Evolutionary conservation across 2,113 vertebrate genomes (phyloP).

Genomic region (Rhinopomastus cyanomelas): DNA sequence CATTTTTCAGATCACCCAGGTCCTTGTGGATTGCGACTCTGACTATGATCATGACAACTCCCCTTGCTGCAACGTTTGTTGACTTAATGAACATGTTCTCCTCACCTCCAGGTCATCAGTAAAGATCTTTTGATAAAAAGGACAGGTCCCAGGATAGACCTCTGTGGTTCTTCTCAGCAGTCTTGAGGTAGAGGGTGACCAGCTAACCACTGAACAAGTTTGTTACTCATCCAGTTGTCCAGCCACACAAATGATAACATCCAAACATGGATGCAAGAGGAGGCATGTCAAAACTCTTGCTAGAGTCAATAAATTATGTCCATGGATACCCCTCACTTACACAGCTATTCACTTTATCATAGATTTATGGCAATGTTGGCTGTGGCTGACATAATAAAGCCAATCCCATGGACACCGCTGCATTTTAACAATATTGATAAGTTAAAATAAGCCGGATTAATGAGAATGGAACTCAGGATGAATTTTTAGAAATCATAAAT

Average conservation of each 20-base stretch:
- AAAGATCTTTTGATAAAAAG: neutral
- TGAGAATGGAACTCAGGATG: neutral
- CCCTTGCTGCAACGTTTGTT: neutral
- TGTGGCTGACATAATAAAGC: neutral
- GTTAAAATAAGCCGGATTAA: neutral
- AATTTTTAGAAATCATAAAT: neutral
- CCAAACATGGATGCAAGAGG: neutral
- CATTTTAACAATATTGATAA: neutral
- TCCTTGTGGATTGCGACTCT: neutral
- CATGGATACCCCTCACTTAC: neutral
- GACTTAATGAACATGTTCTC: fast-evolving
- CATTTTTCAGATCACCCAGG: neutral
- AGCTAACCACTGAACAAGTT: neutral
- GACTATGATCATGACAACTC: neutral
- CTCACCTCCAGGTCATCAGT: neutral
- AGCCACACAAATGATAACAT: neutral
- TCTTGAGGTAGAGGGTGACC: neutral
- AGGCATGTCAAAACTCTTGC: neutral
- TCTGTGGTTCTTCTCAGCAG: neutral
- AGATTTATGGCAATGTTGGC: neutral
- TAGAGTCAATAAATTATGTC: fast-evolving
- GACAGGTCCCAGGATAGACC: neutral
- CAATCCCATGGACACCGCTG: neutral
- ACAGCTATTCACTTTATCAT: neutral
- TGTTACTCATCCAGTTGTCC: neutral